Evolutionary conservation across 2,888 invertebrate species (phyloP), one percentile per base, ranked within the genome.

Genomic region (Diloba caeruleocephala): DNA sequence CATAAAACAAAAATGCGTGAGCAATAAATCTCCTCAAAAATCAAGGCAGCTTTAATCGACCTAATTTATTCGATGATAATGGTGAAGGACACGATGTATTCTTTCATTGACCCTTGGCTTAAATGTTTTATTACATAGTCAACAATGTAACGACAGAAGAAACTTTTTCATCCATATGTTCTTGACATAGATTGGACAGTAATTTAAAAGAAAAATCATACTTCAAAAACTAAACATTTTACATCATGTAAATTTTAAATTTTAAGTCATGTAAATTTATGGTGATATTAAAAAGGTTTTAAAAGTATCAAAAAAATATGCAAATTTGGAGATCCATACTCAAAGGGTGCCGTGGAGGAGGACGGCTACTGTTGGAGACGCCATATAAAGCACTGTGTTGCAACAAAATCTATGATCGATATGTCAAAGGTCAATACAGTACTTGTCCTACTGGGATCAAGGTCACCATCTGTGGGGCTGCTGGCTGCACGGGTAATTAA

Each of bases 401-500:
- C 31, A 14, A 32, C 1, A 44, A 33, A 15, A 19, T 33, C 3
- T 26, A 32, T 33, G 25, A 42, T 0, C 31, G 14, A 13, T n/a
- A 39, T 38, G 49, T 45, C 28, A 52, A 28, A 25, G 49, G 46
- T 7, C 21, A 25, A 1, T 87, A 88, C 54, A 82, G 85, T 53
- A 84, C 83, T 1, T 82, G 84, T 43, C 83, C 89, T n/a, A 39
- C 62, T 26, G 92, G 90, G 0, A 88, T 94, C 92, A 95, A 95
- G 75, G 88, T 95, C 7, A 92, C 94, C 5, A 86, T 95, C 28
- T 89, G 94, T 48, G 94, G 95, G 1, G 94, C 94, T 8, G 90
- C 88, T 28, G 94, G 94, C 26, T 82, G 84, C 52, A 94, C 94
- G 64, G 94, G 94, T 94, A 74, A n/a, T n/a, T n/a, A n/a, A n/a